A percentile compares a stretch with the other conserved stretches of the same genome.
Evolutionary conservation across 1,140 invertebrate genomes (phyloP).

Genomic region (Subanguina moxae): DNA sequence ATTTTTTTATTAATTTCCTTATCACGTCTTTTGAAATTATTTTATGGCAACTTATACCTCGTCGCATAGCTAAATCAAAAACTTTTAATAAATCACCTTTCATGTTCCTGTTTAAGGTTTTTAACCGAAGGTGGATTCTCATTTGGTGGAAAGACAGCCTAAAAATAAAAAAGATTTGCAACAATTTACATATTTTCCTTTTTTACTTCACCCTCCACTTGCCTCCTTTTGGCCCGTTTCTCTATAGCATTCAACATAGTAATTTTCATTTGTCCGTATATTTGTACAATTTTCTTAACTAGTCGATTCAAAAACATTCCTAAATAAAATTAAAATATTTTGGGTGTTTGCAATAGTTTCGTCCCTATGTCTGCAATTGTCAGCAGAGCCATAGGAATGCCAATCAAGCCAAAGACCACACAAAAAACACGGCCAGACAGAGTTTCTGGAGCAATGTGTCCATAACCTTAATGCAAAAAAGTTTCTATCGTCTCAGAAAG

Average conservation of each 20-base stretch:
- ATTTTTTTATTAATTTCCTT: too few relatives aligned
- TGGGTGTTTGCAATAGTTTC: too few relatives aligned
- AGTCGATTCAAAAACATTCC: slow-evolving; percentile 37
- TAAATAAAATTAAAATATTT: too few relatives aligned
- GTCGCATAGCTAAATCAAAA: neutral
- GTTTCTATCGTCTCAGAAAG: neutral
- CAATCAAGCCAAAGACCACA: slow-evolving; percentile 37
- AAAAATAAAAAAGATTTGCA: neutral
- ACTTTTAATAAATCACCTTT: neutral
- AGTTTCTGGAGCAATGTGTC: slow-evolving; percentile 32
- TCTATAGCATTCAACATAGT: neutral
- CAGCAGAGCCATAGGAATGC: slow-evolving; percentile 31
- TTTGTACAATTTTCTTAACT: slow-evolving; percentile 4
- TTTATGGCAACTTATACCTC: too few relatives aligned
- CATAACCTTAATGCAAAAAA: slow-evolving; percentile 19
- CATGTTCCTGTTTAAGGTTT: neutral
- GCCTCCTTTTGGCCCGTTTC: neutral
- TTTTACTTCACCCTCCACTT: neutral
- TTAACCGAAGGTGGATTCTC: neutral
- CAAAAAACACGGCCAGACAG: slow-evolving; percentile 28
- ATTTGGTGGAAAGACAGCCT: neutral
- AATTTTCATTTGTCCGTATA: neutral
- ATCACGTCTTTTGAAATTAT: too few relatives aligned
- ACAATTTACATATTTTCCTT: neutral
- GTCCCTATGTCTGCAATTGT: slow-evolving; percentile 42